A percentile compares a stretch with the other conserved stretches of the same genome.
These are phyloP conservation scores for Leiothrix lutea DNA, from an alignment of 2,113 vertebrate species.

Conservation along the genomic window DNA sequence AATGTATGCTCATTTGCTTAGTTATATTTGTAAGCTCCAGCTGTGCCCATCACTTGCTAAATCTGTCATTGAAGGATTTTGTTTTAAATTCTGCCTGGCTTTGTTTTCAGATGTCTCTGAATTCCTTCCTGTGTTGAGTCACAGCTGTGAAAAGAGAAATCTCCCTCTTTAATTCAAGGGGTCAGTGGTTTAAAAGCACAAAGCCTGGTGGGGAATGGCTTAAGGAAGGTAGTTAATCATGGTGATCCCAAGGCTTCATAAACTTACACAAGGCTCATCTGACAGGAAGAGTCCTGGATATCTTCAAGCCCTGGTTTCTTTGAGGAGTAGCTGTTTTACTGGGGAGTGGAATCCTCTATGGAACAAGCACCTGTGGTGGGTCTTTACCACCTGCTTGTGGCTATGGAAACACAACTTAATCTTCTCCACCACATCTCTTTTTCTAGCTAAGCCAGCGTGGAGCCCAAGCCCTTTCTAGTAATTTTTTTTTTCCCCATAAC, in stretches of 20 bases:
- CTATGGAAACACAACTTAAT: background rate
- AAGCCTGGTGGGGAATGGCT: background rate
- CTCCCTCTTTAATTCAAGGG: slow-evolving; percentile 41
- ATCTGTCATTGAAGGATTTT: slow-evolving; percentile 61
- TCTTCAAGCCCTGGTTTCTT: background rate
- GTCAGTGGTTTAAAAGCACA: slow-evolving; percentile 53
- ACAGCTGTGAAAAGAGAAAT: slow-evolving; percentile 63
- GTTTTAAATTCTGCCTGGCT: slow-evolving; percentile 55
- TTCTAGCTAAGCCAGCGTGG: background rate
- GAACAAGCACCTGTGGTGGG: slow-evolving; percentile 29
- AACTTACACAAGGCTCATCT: background rate
- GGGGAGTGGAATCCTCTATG: background rate
- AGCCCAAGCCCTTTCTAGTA: background rate
- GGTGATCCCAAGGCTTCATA: background rate
- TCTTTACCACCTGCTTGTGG: slow-evolving; percentile 4
- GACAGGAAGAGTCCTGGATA: background rate
- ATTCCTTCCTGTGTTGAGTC: slow-evolving; percentile 49
- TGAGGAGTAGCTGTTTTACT: background rate
- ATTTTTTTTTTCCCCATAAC: background rate
- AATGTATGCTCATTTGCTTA: background rate
- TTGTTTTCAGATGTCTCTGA: slow-evolving; percentile 48
- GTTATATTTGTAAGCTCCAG: slow-evolving; percentile 49
- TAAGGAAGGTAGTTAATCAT: slow-evolving; percentile 34
- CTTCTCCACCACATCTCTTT: background rate
- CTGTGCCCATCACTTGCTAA: slow-evolving; percentile 50